phyloP scores from a whole-genome alignment of 2,888 invertebrate species.

The Diabrotica balteata region DNA sequence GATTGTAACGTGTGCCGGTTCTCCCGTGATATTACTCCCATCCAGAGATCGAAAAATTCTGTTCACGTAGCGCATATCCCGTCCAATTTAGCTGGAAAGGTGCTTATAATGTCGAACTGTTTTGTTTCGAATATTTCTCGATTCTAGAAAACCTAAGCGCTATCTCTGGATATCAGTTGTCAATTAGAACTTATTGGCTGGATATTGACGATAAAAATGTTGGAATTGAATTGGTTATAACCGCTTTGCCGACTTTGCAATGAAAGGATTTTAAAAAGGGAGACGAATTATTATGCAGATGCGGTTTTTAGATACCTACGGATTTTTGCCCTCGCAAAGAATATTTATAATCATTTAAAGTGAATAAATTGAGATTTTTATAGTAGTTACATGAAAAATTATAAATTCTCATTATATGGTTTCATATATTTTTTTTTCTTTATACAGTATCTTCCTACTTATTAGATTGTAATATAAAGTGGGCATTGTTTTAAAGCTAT shows the following conservation, averaged over 20 bases:
- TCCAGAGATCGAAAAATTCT: conserved; percentile 13
- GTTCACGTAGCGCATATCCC: conserved; percentile 25
- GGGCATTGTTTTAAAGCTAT: too few relatives aligned
- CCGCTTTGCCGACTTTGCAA: not conserved
- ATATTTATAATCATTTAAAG: too few relatives aligned
- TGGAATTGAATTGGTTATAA: conserved; percentile 2
- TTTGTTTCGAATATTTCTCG: conserved; percentile 22
- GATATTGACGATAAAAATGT: conserved; percentile 7
- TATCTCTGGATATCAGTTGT: conserved; percentile 21
- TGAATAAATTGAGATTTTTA: too few relatives aligned
- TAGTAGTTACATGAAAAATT: too few relatives aligned
- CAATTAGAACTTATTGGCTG: conserved; percentile 18
- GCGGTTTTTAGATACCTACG: too few relatives aligned
- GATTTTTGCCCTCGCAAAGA: too few relatives aligned
- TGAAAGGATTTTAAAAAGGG: too few relatives aligned
- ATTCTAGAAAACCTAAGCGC: conserved; percentile 13
- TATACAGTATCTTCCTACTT: too few relatives aligned
- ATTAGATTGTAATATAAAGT: too few relatives aligned
- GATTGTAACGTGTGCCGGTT: conserved; percentile 25
- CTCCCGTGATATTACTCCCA: conserved; percentile 21
- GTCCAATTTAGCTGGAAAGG: conserved; percentile 24
- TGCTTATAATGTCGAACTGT: conserved; percentile 20
- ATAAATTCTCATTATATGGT: too few relatives aligned
- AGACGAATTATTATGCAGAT: too few relatives aligned
- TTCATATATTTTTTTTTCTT: too few relatives aligned